A percentile compares a stretch with the other conserved stretches of the same genome.
These are phyloP conservation scores for Drosophila nasuta DNA, from an alignment of 1,140 invertebrate species.

Conservation along the genomic window DNA sequence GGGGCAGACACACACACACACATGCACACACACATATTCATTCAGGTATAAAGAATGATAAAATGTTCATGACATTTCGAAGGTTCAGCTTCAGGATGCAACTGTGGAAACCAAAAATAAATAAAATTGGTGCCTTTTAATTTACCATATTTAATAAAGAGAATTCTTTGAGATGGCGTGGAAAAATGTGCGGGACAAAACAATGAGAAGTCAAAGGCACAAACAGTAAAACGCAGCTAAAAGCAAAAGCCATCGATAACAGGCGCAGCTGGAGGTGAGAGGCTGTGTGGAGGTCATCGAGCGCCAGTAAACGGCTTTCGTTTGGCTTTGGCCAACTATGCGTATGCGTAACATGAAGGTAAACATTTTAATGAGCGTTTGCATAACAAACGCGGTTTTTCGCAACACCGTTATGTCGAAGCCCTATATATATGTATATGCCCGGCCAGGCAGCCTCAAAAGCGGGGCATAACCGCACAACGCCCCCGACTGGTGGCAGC, in stretches of 20 bases:
- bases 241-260: constrained; percentile 14
- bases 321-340: constrained; percentile 62
- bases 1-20: not conserved
- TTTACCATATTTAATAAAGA: too few species aligned
- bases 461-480: constrained; percentile 35
- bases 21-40: not conserved
- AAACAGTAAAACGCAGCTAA: not conserved
- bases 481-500: constrained; percentile 22
- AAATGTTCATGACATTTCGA: too few species aligned
- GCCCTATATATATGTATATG: not conserved
- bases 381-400: constrained; percentile 78
- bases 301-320: constrained; percentile 33
- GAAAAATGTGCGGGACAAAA: too few species aligned
- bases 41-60: not conserved
- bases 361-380: constrained; percentile 80
- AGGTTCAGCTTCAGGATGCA: not conserved
- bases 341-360: constrained; percentile 67
- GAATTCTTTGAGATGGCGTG: too few species aligned
- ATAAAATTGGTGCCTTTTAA: too few species aligned
- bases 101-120: not conserved
- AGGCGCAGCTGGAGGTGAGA: not conserved
- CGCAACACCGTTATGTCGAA: constrained; percentile 25
- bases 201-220: too few species aligned
- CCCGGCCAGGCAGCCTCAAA: not conserved
- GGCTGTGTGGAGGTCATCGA: not conserved